Base-by-base conservation (phyloP, 2,797 vertebrate species). In the Pristis pectinata region DNA sequence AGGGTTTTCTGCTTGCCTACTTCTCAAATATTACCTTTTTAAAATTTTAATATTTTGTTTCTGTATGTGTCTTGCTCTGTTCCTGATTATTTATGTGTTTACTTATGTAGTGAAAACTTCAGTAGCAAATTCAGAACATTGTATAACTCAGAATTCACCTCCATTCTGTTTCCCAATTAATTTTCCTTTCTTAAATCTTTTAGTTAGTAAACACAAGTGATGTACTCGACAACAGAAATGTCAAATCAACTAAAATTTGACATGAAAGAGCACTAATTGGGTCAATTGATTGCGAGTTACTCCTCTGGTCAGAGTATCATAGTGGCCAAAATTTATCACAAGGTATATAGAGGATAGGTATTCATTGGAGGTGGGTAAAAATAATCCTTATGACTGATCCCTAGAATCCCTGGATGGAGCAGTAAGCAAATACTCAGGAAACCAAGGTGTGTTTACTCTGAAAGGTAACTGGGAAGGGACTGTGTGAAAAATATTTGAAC, bases 131-230 rank as follows among this genome's bases (percentile, higher is more conserved):
- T 30, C 82, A 56, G 24, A 56, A 56, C 2, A 85, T 19, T 49
- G 79, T 80, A 44, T 41, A 24, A 24, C 27, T 56, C 24, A 56
- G 79, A 80, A 82, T 85, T 87, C 30, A 56, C 30, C 56, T 85
- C 85, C 24, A 59, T 30, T 59, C 56, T 53, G 94, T 91, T 94
- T 76, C 34, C 94, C 94, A 37, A 37, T 85, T 64, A 94, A 95
- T 53, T 76, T n/a, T 41, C 24, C 53, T 13, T 59, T 17, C 37
- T 80, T 64, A 41, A 34, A 41, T 37, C 37, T 93, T 95, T 53
- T 95, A 30, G 34, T 53, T 95, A 30, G 34, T 94, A 17, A 61
- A 44, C 37, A 70, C 53, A 64, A 37, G 53, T 64, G 37, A 61
- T 80, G 79, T 70, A 49, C 49, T 67, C 44, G 27, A 82, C 61